Conservation (phyloP, 2,113 vertebrate genomes). For the Tympanuchus pallidicinctus region DNA sequence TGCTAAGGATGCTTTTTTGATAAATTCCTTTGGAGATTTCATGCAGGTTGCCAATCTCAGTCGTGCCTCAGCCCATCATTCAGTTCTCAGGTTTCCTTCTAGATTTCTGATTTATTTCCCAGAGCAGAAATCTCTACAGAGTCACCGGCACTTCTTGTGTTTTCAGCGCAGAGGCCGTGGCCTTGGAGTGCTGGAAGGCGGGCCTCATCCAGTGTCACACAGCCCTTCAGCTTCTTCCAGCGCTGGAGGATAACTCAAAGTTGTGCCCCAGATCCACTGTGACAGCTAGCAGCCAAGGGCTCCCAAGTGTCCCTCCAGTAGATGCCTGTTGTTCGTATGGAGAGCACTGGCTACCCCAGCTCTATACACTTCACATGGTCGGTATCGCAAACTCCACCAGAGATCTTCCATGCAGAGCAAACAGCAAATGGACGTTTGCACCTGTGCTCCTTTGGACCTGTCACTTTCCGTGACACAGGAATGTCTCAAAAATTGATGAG, state of each 20-base stretch:
- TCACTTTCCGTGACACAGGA: neutral
- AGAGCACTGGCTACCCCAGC: neutral
- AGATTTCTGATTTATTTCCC: neutral
- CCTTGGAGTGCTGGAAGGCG: neutral
- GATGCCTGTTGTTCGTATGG: neutral
- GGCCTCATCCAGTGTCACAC: fast-evolving
- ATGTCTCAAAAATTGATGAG: neutral
- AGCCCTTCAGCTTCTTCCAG: neutral
- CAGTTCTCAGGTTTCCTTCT: neutral
- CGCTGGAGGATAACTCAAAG: neutral
- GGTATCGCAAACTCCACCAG: neutral
- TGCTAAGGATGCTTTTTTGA: neutral
- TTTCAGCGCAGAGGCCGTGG: neutral
- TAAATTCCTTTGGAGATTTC: neutral
- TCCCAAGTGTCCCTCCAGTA: neutral
- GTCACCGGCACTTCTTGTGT: neutral
- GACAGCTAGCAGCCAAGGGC: neutral
- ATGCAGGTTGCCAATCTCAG: neutral
- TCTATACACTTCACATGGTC: neutral
- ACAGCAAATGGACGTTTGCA: neutral
- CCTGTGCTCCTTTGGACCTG: neutral
- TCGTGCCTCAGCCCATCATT: neutral
- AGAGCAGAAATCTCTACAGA: neutral
- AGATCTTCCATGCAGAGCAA: neutral
- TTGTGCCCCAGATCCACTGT: neutral